These are phyloP conservation scores for Melolontha melolontha DNA, from an alignment of 2,888 invertebrate species.

Conservation along the genomic window DNA sequence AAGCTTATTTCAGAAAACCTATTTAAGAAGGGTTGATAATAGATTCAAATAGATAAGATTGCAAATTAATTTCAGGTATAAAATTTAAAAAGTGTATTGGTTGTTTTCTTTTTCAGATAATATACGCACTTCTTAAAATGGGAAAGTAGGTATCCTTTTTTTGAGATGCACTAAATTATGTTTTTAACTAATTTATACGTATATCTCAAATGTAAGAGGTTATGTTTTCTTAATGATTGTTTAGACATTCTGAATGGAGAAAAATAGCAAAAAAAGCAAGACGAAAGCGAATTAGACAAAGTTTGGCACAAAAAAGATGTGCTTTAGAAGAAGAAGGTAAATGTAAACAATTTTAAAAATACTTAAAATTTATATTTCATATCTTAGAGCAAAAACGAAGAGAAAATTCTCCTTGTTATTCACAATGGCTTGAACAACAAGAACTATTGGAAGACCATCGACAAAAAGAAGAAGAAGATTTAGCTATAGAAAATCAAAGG, in stretches of 20 bases:
- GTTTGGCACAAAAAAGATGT: slow-evolving; percentile 72
- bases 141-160: slow-evolving; percentile 66
- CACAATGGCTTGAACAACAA: slow-evolving; percentile 69
- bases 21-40: no score
- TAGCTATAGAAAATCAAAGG: slow-evolving; percentile 70
- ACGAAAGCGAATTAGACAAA: slow-evolving; percentile 74
- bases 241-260: slow-evolving; percentile 79
- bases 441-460: slow-evolving; percentile 68
- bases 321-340: slow-evolving; percentile 63
- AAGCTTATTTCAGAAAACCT: no score
- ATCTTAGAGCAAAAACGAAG: slow-evolving; percentile 62
- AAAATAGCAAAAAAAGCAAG: slow-evolving; percentile 79
- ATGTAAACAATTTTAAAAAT: slow-evolving; percentile 19
- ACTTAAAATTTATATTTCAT: slow-evolving; percentile 15
- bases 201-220: slow-evolving; percentile 48
- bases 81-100: no score
- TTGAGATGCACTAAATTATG: slow-evolving; percentile 24
- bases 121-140: slow-evolving; percentile 49
- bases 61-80: no score
- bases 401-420: slow-evolving; percentile 67
- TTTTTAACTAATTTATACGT: slow-evolving; percentile 37
- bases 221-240: slow-evolving; percentile 63
- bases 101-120: background rate
- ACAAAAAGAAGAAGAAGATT: slow-evolving; percentile 69
- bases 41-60: no score